Evolutionary conservation across 1,140 invertebrate genomes (phyloP), one percentile per base, ranked within the genome.

Genomic region (Dermatophagoides farinae): DNA sequence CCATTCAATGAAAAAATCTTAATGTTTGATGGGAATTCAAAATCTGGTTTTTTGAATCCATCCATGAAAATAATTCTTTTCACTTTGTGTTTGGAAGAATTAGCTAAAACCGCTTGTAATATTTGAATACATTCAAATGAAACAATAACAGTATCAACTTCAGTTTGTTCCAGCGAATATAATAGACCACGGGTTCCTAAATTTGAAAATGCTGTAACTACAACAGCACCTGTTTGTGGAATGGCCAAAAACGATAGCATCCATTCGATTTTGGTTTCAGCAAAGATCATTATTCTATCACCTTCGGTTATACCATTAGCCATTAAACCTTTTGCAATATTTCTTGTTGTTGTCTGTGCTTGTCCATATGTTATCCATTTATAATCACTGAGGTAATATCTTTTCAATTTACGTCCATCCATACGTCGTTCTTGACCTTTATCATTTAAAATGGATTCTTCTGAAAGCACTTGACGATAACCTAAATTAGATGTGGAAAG

Each of bases 191-290:
- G 91, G 65, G 95, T 88, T 4, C 93, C 92, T 0, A 97, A 77
- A 0, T 91, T 97, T 1, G 92, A 86, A 71, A 97, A 97, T 62
- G 97, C 82, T 0, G 93, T 97, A 0, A 93, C 88, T 64, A 97
- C 84, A 77, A 75, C 39, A 31, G 66, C 65, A 10, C 68, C 64
- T 6, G 67, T 47, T 40, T 67, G 57, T 65, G 62, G 39, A 47
- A 65, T 41, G 31, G 52, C 58, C 31, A 57, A 41, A 8, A 89
- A 86, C 0, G 88, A 83, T 40, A 96, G 81, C 80, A 97, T 84
- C 93, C 93, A 98, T 76, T 97, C 93, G 23, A 84, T 85, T 64
- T 91, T 77, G 0, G 93, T 97, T 75, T 98, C 93, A 0, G 91
- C 88, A 74, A 95, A 97, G 65, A 98, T 85, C n/a, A 88, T 85